Conservation (phyloP, 2,797 vertebrate genomes). For the Melanogrammus aeglefinus region DNA sequence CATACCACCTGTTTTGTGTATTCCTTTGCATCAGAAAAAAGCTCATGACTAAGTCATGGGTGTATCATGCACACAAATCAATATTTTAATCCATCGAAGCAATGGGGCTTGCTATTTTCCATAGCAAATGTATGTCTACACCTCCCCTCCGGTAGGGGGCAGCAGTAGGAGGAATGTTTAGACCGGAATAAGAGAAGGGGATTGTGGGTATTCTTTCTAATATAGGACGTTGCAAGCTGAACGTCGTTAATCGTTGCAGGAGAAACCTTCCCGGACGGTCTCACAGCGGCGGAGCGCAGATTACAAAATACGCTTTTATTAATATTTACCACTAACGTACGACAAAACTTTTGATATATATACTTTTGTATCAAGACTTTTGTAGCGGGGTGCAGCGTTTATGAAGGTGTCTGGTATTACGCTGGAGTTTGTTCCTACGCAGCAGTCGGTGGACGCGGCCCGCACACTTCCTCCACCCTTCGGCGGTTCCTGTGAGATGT, state of each 20-base stretch:
- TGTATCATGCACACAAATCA: too few species aligned
- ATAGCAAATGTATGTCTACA: too few species aligned
- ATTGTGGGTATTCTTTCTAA: not conserved
- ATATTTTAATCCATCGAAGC: too few species aligned
- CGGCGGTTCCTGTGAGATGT: conserved; percentile 59
- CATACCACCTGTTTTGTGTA: too few species aligned
- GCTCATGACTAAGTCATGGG: too few species aligned
- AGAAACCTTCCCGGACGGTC: not conserved
- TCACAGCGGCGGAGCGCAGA: not conserved
- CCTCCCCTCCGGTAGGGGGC: not conserved
- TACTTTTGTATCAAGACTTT: not conserved
- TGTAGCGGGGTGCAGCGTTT: not conserved
- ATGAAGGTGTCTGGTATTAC: not conserved
- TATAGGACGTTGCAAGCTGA: not conserved
- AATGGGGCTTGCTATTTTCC: too few species aligned
- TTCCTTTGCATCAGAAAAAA: too few species aligned
- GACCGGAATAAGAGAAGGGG: not conserved
- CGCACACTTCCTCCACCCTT: not conserved
- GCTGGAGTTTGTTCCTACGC: not conserved
- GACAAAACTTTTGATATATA: not conserved
- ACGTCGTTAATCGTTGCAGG: not conserved
- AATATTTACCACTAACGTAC: not conserved
- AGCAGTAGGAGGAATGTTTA: not conserved
- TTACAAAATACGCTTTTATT: not conserved
- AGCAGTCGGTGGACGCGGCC: not conserved